Percentiles rank a stretch among this genome's conserved stretches.
These are phyloP conservation scores for Platysternon megacephalum DNA, from an alignment of 2,113 vertebrate species.

Conservation along the genomic window DNA sequence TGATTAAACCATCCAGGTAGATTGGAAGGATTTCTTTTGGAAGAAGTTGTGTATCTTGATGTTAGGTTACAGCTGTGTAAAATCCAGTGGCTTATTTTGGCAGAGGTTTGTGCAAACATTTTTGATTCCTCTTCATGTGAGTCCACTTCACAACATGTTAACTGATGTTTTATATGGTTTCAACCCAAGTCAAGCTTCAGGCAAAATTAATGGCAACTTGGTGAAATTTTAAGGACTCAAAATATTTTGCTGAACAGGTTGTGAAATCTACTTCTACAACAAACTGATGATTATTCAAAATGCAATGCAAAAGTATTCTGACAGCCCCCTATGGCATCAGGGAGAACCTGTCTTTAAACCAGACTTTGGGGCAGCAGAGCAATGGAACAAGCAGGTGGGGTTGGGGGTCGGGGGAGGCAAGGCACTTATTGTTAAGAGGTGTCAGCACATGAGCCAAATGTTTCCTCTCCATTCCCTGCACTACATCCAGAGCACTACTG, in stretches of 20 bases:
- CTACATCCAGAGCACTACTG: background rate
- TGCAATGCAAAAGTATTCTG: background rate
- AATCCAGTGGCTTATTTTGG: background rate
- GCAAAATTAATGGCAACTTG: background rate
- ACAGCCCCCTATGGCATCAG: background rate
- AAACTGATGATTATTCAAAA: background rate
- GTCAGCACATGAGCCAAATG: background rate
- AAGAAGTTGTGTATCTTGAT: background rate
- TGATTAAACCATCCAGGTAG: background rate
- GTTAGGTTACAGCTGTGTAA: background rate
- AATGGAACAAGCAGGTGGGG: background rate
- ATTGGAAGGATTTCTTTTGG: background rate
- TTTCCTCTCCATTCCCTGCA: background rate
- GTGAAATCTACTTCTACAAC: background rate
- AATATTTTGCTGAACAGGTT: background rate
- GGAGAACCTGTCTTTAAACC: background rate
- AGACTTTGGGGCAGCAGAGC: background rate
- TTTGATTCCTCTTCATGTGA: background rate
- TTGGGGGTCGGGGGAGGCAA: too few relatives aligned
- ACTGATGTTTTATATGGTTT: background rate
- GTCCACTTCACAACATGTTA: background rate
- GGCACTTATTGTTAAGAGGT: background rate
- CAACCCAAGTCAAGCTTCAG: rapidly evolving
- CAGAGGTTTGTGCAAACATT: background rate
- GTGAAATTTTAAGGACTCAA: background rate